Evolutionary conservation across 2,888 invertebrate species (phyloP).

Genomic region (Apamea crenata): DNA sequence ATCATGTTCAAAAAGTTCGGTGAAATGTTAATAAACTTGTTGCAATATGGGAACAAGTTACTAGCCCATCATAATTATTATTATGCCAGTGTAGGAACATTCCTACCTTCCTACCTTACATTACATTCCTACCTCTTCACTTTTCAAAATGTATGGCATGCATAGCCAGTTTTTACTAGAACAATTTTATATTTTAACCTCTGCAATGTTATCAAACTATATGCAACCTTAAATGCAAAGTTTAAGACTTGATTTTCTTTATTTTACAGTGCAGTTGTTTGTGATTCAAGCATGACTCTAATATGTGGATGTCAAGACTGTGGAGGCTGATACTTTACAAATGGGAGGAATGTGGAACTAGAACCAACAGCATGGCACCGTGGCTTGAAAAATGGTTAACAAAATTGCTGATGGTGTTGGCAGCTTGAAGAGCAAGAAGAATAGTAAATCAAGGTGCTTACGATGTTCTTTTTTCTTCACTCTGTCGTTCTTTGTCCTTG

Average conservation of each 20-base stretch:
- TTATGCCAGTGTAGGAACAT: neutral
- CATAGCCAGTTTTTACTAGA: neutral
- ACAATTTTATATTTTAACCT: neutral
- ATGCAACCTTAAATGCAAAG: neutral
- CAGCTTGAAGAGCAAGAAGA: neutral
- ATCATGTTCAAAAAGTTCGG: conserved; percentile 9
- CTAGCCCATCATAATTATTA: neutral
- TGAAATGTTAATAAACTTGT: conserved; percentile 4
- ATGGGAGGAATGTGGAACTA: neutral
- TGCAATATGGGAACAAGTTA: neutral
- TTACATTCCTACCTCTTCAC: conserved; percentile 8
- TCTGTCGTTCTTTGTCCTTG: conserved; percentile 90
- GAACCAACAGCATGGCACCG: neutral
- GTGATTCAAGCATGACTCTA: conserved; percentile 6
- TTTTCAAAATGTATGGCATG: neutral
- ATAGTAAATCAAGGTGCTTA: conserved; percentile 74
- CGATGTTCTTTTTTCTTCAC: conserved; percentile 89
- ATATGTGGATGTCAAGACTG: neutral
- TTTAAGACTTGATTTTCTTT: neutral
- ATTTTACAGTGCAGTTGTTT: neutral
- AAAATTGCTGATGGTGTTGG: neutral
- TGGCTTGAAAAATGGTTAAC: neutral
- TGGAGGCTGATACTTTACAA: neutral
- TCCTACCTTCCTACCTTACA: too few species aligned
- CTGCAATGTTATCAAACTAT: neutral